Conservation (phyloP, 2,797 vertebrate genomes). For the Tympanoctomys barrerae region DNA sequence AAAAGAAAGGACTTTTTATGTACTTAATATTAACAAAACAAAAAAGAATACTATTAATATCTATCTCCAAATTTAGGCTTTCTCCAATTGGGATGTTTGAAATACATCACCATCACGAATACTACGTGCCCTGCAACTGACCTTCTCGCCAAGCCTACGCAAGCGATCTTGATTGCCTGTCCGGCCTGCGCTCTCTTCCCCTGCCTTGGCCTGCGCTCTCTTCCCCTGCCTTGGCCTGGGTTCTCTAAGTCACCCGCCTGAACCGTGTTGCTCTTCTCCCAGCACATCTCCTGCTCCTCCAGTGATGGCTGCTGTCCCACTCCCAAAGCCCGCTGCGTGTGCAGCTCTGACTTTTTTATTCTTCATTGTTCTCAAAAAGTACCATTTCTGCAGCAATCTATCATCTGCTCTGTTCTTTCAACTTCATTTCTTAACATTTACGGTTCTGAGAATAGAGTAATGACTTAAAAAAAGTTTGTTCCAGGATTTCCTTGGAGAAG, state of each 20-base stretch:
- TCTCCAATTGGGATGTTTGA: slow-evolving; percentile 28
- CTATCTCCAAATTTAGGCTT: not conserved
- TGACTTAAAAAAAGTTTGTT: not conserved
- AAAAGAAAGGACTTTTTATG: slow-evolving; percentile 39
- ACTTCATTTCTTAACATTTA: slow-evolving; percentile 32
- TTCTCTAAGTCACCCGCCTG: not conserved
- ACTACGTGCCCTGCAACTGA: not conserved
- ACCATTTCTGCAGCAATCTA: not conserved
- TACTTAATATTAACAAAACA: not conserved
- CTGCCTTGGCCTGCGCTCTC: too few relatives aligned
- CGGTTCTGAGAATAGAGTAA: not conserved
- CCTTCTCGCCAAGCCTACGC: not conserved
- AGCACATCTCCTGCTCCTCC: not conserved
- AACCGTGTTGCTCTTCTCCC: not conserved
- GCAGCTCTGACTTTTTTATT: slow-evolving; percentile 38
- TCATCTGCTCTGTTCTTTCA: not conserved
- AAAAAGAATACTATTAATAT: not conserved
- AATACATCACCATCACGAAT: not conserved
- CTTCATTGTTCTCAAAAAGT: slow-evolving; percentile 26
- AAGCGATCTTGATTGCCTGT: not conserved
- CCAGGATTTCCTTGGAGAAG: slow-evolving; percentile 2
- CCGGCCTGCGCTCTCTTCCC: not conserved
- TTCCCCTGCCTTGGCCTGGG: not conserved
- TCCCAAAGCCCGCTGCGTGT: not conserved
- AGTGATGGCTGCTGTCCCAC: not conserved